Evolutionary conservation across 2,113 vertebrate genomes (phyloP).

Genomic region (Xiphias gladius): DNA sequence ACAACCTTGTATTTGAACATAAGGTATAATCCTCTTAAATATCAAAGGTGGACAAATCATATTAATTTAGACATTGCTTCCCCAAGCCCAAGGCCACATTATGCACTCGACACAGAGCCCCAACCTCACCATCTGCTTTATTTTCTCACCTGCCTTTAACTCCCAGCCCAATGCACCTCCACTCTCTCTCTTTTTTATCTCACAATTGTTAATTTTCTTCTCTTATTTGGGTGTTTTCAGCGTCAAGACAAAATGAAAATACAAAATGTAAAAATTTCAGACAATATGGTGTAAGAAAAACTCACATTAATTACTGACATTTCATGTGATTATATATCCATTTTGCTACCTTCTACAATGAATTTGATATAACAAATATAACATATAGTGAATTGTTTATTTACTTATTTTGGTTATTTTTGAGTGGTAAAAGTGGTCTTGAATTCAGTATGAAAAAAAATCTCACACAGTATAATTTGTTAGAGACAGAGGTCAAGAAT

Average conservation of each 20-base stretch:
- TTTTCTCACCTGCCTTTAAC: conserved; percentile 73
- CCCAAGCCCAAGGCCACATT: conserved; percentile 65
- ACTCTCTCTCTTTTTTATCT: conserved; percentile 11
- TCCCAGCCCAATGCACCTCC: conserved; percentile 22
- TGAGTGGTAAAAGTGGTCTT: too few species aligned
- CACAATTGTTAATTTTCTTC: background rate
- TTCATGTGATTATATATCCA: background rate
- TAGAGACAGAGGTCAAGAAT: too few species aligned
- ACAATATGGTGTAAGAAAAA: background rate
- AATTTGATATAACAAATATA: background rate
- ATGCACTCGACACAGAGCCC: conserved; percentile 72
- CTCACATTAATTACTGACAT: background rate
- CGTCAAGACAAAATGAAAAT: background rate
- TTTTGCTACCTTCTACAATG: background rate
- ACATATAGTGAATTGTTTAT: background rate
- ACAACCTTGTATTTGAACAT: conserved; percentile 81
- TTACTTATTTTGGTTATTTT: background rate
- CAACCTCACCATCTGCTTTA: conserved; percentile 80
- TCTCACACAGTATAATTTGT: too few species aligned
- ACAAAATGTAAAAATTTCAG: background rate
- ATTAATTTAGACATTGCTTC: conserved; percentile 83
- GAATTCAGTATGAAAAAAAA: too few species aligned
- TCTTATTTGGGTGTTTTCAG: background rate
- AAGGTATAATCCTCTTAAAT: conserved; percentile 87
- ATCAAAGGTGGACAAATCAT: conserved; percentile 86